Evolutionary conservation across 2,888 invertebrate genomes (phyloP).

Genomic region (Chrysolina americana): DNA sequence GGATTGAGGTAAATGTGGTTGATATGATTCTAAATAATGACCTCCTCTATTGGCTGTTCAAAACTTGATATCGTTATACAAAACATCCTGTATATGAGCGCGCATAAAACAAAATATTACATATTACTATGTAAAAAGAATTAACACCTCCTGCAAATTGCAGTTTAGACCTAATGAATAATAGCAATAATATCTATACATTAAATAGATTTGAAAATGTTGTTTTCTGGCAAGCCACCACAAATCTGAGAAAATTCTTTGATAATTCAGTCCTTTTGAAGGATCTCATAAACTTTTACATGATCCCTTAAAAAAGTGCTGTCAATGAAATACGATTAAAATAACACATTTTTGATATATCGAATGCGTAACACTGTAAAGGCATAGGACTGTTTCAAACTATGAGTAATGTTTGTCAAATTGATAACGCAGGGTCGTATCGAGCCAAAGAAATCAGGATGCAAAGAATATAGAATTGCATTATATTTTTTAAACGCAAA

Average conservation of each 20-base stretch:
- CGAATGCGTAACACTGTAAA: slow-evolving; percentile 49
- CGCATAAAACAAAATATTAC: no score
- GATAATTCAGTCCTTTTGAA: not conserved
- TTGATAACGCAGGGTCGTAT: slow-evolving; percentile 45
- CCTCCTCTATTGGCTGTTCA: no score
- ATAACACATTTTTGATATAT: slow-evolving; percentile 57
- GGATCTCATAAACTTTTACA: not conserved
- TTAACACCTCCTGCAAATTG: no score
- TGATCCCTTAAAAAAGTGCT: slow-evolving; percentile 35
- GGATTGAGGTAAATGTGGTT: no score
- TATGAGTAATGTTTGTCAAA: slow-evolving; percentile 43
- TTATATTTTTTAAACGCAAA: no score
- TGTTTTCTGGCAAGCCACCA: not conserved
- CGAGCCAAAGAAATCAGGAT: not conserved
- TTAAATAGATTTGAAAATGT: not conserved
- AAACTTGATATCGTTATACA: no score
- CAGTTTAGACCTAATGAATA: no score
- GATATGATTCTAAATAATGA: no score
- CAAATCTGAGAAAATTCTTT: not conserved
- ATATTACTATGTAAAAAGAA: no score
- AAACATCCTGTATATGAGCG: no score
- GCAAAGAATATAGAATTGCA: no score
- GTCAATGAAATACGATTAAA: slow-evolving; percentile 57
- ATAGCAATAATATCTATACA: no score
- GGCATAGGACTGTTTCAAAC: slow-evolving; percentile 40